A percentile compares a stretch with the other conserved stretches of the same genome.
phyloP scores from a whole-genome alignment of 2,797 vertebrate genomes.

The Microctenopoma lineatum region DNA sequence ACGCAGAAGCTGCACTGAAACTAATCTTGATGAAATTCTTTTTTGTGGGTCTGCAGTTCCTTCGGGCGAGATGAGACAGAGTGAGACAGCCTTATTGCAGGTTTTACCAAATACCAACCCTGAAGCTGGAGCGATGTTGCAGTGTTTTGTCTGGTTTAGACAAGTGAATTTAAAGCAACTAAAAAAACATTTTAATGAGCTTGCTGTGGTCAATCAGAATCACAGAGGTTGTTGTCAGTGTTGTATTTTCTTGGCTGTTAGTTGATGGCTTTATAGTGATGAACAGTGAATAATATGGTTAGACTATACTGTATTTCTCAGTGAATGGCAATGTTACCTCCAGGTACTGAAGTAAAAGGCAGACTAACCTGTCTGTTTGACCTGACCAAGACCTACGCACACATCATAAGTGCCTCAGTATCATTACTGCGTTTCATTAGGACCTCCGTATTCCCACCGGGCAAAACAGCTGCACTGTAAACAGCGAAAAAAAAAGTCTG shows the following conservation, averaged over 20 bases:
- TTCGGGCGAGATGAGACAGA: slow-evolving; percentile 51
- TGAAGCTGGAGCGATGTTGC: slow-evolving; percentile 35
- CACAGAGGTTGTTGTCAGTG: slow-evolving; percentile 21
- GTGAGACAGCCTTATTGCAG: slow-evolving; percentile 51
- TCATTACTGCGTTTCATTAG: slow-evolving; percentile 68
- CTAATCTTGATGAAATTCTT: slow-evolving; percentile 51
- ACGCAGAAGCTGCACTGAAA: slow-evolving; percentile 34
- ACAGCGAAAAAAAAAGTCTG: slow-evolving; percentile 39
- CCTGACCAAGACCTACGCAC: slow-evolving; percentile 44
- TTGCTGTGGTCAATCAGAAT: slow-evolving; percentile 12
- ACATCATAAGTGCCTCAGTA: slow-evolving; percentile 20
- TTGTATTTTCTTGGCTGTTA: slow-evolving; percentile 30
- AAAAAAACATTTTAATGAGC: slow-evolving; percentile 40
- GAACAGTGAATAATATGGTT: slow-evolving; percentile 56
- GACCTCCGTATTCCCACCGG: slow-evolving; percentile 45
- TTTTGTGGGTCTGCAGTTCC: slow-evolving; percentile 50
- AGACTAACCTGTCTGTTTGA: slow-evolving; percentile 12
- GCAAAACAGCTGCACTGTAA: slow-evolving; percentile 43
- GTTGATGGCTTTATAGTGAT: slow-evolving; percentile 33
- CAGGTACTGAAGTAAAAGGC: slow-evolving; percentile 52
- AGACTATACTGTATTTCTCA: slow-evolving; percentile 35
- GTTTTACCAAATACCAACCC: slow-evolving; percentile 55
- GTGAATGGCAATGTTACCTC: slow-evolving; percentile 44
- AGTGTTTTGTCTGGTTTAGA: slow-evolving; percentile 33
- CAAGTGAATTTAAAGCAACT: slow-evolving; percentile 22